These are phyloP conservation scores for Plagodis pulveraria DNA, from an alignment of 2,888 invertebrate genomes.

Conservation along the genomic window DNA sequence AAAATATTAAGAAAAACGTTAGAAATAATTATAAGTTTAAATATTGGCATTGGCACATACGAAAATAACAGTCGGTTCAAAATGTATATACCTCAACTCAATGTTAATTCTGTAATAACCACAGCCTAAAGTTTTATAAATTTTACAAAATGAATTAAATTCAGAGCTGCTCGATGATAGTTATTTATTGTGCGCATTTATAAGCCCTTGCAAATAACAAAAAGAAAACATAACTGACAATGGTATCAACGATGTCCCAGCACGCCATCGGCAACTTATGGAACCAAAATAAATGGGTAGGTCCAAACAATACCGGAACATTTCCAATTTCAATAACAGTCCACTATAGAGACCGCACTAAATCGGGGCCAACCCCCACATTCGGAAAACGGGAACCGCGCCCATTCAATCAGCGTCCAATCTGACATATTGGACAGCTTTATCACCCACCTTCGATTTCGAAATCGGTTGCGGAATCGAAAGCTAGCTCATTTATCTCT, in stretches of 20 bases:
- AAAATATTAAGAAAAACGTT: too few relatives aligned
- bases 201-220: too few relatives aligned
- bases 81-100: too few relatives aligned
- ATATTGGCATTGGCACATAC: too few relatives aligned
- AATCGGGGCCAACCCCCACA: constrained; percentile 22
- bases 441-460: constrained; percentile 30
- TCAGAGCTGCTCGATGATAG: too few relatives aligned
- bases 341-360: constrained; percentile 13
- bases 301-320: background rate
- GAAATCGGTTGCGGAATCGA: constrained; percentile 40
- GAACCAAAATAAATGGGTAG: constrained; percentile 2
- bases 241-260: constrained; percentile 12
- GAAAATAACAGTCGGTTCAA: too few relatives aligned
- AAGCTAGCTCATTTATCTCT: constrained; percentile 41
- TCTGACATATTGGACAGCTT: constrained; percentile 26
- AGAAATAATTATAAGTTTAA: too few relatives aligned
- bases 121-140: too few relatives aligned
- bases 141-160: too few relatives aligned
- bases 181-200: too few relatives aligned
- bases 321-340: constrained; percentile 23
- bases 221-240: background rate
- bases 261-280: constrained; percentile 1
- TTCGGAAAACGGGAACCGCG: constrained; percentile 24
- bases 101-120: too few relatives aligned
- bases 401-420: constrained; percentile 27